These are phyloP conservation scores for Motacilla alba DNA, from an alignment of 2,113 vertebrate genomes.

Conservation along the genomic window DNA sequence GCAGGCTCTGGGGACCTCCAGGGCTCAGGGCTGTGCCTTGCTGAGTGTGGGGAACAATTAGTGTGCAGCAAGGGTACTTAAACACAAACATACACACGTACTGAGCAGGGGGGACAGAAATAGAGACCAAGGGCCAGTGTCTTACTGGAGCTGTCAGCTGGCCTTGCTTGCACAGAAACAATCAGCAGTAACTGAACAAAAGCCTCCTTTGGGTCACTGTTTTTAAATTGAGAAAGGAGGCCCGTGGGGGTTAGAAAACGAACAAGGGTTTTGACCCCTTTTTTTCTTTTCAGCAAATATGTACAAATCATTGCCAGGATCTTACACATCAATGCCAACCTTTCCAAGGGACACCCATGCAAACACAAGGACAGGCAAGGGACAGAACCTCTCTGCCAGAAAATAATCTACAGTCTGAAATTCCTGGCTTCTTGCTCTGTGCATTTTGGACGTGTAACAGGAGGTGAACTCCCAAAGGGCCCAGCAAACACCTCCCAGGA, in stretches of 20 bases:
- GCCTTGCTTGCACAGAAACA: neutral
- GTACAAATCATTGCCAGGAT: neutral
- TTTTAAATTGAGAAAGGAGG: neutral
- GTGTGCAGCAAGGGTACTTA: neutral
- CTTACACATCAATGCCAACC: neutral
- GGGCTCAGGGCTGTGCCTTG: neutral
- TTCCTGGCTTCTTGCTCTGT: neutral
- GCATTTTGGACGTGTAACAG: neutral
- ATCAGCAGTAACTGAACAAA: neutral
- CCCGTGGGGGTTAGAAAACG: neutral
- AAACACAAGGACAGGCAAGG: neutral
- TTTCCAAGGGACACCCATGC: neutral
- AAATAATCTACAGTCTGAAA: neutral
- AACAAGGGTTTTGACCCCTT: rapidly evolving
- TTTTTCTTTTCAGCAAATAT: too few relatives aligned
- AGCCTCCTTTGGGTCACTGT: neutral
- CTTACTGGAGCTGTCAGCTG: neutral
- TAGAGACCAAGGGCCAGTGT: neutral
- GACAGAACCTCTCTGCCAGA: neutral
- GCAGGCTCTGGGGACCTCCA: neutral
- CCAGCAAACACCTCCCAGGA: neutral
- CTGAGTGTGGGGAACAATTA: neutral
- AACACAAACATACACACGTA: neutral
- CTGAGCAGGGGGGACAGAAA: neutral
- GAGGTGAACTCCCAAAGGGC: neutral